Percentiles rank a stretch among this genome's conserved stretches.
phyloP scores from a whole-genome alignment of 2,113 vertebrate genomes.

The Sprattus sprattus region DNA sequence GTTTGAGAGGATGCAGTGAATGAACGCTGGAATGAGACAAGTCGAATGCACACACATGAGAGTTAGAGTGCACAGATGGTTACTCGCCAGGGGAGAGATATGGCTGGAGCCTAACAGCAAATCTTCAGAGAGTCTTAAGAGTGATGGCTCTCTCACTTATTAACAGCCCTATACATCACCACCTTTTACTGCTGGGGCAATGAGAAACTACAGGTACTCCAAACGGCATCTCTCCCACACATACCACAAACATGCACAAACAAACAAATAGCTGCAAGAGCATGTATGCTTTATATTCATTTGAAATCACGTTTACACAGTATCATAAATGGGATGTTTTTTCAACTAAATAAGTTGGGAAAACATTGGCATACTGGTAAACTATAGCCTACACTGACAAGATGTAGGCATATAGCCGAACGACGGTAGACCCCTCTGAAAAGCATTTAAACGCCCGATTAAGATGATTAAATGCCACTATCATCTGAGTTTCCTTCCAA shows the following conservation, averaged over 20 bases:
- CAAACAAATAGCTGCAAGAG: neutral
- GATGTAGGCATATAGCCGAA: neutral
- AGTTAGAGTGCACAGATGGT: neutral
- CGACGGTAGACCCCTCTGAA: neutral
- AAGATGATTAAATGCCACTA: neutral
- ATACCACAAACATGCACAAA: neutral
- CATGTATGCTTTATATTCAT: neutral
- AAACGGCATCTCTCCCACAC: slow-evolving; percentile 7
- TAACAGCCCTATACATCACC: slow-evolving; percentile 13
- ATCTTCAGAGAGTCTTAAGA: slow-evolving; percentile 3
- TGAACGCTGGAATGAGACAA: slow-evolving; percentile 4
- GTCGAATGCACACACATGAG: neutral
- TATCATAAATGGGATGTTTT: neutral
- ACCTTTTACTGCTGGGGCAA: neutral
- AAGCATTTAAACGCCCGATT: neutral
- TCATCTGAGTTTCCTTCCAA: neutral
- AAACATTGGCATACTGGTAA: neutral
- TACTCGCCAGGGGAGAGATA: slow-evolving; percentile 6
- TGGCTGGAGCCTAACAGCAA: neutral
- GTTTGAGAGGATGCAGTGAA: neutral
- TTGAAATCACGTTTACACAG: neutral
- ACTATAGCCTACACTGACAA: neutral
- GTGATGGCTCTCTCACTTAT: neutral
- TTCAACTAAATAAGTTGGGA: neutral
- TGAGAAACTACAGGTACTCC: slow-evolving; percentile 15